Conservation (phyloP, 2,113 vertebrate species). For the Macroglossus sobrinus region DNA sequence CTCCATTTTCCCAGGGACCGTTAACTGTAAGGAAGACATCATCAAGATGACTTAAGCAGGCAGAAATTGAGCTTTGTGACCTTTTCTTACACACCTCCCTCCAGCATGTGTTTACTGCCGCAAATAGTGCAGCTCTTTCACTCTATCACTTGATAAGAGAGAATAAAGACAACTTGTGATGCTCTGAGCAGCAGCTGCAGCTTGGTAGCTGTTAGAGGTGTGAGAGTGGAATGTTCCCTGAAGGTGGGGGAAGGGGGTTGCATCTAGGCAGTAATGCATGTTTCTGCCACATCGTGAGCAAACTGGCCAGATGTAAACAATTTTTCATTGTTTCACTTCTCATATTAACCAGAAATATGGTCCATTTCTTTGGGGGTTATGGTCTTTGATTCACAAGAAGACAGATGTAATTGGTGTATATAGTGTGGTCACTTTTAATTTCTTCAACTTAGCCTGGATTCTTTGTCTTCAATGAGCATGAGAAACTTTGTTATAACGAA, state of each 20-base stretch:
- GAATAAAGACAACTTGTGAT: too few species aligned
- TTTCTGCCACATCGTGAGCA: not conserved
- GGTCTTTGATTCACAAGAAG: not conserved
- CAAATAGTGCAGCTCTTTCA: not conserved
- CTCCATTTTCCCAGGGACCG: fast-evolving
- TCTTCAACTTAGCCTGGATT: not conserved
- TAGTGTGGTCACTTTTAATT: not conserved
- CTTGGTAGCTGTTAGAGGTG: not conserved
- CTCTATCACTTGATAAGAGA: not conserved
- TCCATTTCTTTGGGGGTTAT: not conserved
- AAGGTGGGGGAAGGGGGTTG: too few species aligned
- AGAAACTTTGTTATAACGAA: not conserved
- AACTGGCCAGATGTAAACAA: not conserved
- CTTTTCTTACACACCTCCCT: too few species aligned
- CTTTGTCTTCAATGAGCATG: not conserved
- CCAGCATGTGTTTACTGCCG: not conserved
- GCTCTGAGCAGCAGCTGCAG: not conserved
- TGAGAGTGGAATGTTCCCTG: not conserved
- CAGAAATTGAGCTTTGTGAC: not conserved
- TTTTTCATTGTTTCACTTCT: not conserved
- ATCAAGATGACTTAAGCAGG: not conserved
- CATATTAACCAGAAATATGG: not conserved
- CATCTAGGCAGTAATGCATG: fast-evolving
- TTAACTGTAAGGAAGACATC: not conserved
- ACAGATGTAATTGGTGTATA: not conserved